phyloP scores from a whole-genome alignment of 1,140 invertebrate species.

The Diprion similis region DNA sequence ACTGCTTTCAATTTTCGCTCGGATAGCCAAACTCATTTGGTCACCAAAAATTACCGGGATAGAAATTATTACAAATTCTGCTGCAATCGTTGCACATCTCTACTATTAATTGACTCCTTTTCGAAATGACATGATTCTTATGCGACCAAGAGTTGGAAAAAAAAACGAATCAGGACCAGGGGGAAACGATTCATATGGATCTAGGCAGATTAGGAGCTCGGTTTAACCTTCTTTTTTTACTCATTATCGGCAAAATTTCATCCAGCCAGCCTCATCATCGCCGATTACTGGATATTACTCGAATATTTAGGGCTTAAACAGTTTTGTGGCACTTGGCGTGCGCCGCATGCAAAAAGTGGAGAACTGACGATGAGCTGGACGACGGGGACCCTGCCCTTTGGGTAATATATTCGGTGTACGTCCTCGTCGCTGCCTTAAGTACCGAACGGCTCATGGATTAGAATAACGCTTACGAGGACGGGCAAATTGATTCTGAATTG shows the following conservation, averaged over 20 bases:
- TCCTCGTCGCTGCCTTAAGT: not conserved
- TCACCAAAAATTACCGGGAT: no score
- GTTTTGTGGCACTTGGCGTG: constrained; percentile 37
- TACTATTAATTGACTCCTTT: no score
- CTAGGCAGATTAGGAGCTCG: no score
- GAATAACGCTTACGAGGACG: constrained; percentile 13
- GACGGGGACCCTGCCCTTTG: not conserved
- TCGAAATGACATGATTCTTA: no score
- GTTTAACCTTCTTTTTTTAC: not conserved
- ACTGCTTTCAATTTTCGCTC: no score
- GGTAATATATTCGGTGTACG: not conserved
- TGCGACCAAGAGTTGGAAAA: no score
- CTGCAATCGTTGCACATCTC: no score
- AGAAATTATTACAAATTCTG: no score
- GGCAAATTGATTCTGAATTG: constrained; percentile 19
- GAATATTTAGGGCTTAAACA: constrained; percentile 52
- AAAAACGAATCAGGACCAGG: no score
- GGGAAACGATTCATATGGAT: no score
- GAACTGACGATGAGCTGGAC: no score
- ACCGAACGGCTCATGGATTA: constrained; percentile 1
- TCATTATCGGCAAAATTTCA: not conserved
- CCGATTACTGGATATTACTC: constrained; percentile 51
- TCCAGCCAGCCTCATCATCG: constrained; percentile 45
- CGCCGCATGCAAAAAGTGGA: constrained; percentile 39
- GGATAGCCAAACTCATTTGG: no score